These are phyloP conservation scores for Typhlichthys subterraneus DNA, from an alignment of 2,797 vertebrate species.

Conservation along the genomic window DNA sequence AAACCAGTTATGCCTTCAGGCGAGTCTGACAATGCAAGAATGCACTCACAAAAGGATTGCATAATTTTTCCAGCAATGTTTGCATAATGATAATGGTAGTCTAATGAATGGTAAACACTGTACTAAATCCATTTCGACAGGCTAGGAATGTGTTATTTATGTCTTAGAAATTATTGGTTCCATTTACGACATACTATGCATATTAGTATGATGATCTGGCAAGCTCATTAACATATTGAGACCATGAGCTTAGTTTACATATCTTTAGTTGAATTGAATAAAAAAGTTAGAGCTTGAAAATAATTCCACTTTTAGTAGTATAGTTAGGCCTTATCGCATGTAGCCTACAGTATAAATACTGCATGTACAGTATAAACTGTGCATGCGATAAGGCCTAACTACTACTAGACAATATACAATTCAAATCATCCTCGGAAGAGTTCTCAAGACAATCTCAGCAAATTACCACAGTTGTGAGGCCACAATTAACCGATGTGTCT, in stretches of 20 bases:
- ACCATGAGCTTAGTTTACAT: too few species aligned
- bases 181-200: slow-evolving; percentile 1
- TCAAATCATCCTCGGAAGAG: slow-evolving; percentile 13
- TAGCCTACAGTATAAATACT: too few species aligned
- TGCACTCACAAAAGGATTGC: slow-evolving; percentile 39
- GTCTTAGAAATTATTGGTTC: not conserved
- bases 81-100: slow-evolving; percentile 19
- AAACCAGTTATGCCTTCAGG: slow-evolving; percentile 44
- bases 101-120: slow-evolving; percentile 6
- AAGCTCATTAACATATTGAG: too few species aligned
- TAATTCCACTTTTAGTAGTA: too few species aligned
- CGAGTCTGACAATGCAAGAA: slow-evolving; percentile 32
- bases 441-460: slow-evolving; percentile 19
- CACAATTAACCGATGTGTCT: slow-evolving; percentile 67
- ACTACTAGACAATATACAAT: not conserved
- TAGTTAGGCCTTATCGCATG: too few species aligned
- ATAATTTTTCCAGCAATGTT: slow-evolving; percentile 12
- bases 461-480: slow-evolving; percentile 38
- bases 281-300: too few species aligned
- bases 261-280: too few species aligned
- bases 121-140: slow-evolving; percentile 6
- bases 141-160: slow-evolving; percentile 15
- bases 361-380: too few species aligned
- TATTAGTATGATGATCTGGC: too few species aligned
- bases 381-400: too few species aligned